Evolutionary conservation across 2,797 vertebrate species (phyloP).

Genomic region (Chlorospingus semifuscus): DNA sequence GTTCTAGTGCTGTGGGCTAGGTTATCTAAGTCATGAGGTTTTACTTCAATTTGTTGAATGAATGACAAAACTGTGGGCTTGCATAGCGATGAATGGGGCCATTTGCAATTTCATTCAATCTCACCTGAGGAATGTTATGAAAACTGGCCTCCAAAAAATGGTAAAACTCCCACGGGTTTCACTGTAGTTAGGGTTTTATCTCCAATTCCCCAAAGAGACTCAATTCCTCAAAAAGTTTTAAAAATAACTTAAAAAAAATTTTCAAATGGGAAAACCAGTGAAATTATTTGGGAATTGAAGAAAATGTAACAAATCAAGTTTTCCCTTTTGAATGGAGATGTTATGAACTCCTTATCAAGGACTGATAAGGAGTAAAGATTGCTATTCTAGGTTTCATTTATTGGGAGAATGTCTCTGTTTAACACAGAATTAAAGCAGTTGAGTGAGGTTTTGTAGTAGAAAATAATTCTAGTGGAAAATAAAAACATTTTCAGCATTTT

Average conservation of each 20-base stretch:
- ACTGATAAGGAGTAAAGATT: not conserved
- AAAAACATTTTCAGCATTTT: not conserved
- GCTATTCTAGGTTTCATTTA: not conserved
- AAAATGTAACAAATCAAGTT: not conserved
- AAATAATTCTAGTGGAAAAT: not conserved
- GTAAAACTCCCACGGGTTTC: not conserved
- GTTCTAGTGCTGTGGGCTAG: not conserved
- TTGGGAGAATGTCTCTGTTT: not conserved
- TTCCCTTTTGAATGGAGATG: not conserved
- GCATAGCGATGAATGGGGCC: not conserved
- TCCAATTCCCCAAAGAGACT: not conserved
- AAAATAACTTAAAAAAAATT: not conserved
- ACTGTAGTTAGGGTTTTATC: not conserved
- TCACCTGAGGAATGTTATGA: not conserved
- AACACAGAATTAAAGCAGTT: not conserved
- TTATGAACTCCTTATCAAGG: not conserved
- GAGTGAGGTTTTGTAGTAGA: not conserved
- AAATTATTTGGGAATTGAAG: not conserved
- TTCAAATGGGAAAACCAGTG: not conserved
- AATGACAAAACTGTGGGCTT: not conserved
- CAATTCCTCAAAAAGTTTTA: not conserved
- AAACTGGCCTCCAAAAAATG: not conserved
- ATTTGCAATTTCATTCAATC: not conserved
- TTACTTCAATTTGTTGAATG: not conserved
- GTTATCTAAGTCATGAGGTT: not conserved